Percentiles rank a stretch among this genome's conserved stretches.
Evolutionary conservation across 2,113 vertebrate species (phyloP).

Genomic region (Pycnonotus jocosus): DNA sequence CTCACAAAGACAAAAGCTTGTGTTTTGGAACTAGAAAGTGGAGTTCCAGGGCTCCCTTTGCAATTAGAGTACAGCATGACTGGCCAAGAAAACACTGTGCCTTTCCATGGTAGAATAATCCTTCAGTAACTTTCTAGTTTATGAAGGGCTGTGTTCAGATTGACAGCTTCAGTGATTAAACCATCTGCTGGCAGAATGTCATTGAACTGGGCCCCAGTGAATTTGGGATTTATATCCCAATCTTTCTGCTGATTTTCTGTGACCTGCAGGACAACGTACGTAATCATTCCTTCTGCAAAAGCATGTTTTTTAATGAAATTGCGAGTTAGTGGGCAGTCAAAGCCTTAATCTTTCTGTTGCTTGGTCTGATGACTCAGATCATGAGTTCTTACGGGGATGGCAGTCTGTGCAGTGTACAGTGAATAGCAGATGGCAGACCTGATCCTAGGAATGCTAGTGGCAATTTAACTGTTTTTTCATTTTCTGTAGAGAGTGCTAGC

Average conservation of each 20-base stretch:
- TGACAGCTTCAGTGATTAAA: not conserved
- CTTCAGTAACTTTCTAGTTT: not conserved
- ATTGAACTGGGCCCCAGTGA: not conserved
- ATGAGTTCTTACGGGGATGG: not conserved
- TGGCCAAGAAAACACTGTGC: not conserved
- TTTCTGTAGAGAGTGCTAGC: not conserved
- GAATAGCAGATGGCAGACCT: not conserved
- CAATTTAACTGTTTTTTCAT: not conserved
- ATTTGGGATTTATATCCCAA: not conserved
- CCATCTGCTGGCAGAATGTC: not conserved
- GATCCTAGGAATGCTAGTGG: not conserved
- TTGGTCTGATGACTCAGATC: not conserved
- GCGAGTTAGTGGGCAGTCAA: not conserved
- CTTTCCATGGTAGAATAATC: not conserved
- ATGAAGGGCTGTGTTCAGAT: not conserved
- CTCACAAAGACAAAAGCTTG: not conserved
- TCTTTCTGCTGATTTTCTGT: not conserved
- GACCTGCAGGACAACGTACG: not conserved
- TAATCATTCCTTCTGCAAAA: not conserved
- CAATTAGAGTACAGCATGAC: not conserved
- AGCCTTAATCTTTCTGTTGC: not conserved
- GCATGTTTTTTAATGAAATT: not conserved
- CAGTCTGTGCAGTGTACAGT: not conserved
- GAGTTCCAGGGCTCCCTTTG: not conserved
- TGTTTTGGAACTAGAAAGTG: not conserved